These are phyloP conservation scores for Cheilosia vernalis DNA, from an alignment of 2,888 invertebrate genomes.

Conservation along the genomic window DNA sequence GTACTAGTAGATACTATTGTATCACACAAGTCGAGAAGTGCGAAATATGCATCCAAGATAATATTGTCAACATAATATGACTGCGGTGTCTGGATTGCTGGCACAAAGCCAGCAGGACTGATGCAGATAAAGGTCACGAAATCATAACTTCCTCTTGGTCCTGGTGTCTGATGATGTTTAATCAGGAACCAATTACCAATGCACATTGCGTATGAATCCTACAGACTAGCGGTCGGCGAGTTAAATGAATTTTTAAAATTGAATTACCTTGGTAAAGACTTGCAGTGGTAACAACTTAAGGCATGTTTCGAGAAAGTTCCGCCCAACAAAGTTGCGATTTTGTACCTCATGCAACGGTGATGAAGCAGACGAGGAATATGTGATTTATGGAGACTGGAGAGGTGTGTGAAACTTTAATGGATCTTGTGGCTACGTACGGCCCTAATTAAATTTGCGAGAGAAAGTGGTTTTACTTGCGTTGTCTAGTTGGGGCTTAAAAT, in stretches of 20 bases:
- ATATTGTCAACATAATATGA: not conserved
- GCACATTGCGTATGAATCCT: slow-evolving; percentile 8
- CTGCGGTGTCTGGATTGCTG: slow-evolving; percentile 14
- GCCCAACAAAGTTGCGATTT: not conserved
- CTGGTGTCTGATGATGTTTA: slow-evolving; percentile 42
- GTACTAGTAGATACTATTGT: not conserved
- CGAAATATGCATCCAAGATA: slow-evolving; percentile 5
- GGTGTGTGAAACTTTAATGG: slow-evolving; percentile 14
- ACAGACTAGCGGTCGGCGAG: not conserved
- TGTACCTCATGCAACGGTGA: not conserved
- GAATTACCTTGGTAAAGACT: slow-evolving; percentile 9
- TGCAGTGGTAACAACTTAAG: not conserved
- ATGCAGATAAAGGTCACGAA: slow-evolving; percentile 47
- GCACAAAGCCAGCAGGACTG: slow-evolving; percentile 31
- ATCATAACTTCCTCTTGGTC: slow-evolving; percentile 18
- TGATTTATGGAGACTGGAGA: slow-evolving; percentile 17
- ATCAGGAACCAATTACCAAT: slow-evolving; percentile 55
- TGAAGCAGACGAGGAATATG: slow-evolving; percentile 23
- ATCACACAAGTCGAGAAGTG: slow-evolving; percentile 34
- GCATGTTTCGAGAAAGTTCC: slow-evolving; percentile 35
- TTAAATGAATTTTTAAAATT: slow-evolving; percentile 1
- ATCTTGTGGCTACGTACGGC: slow-evolving; percentile 12
- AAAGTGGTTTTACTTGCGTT: slow-evolving; percentile 30
- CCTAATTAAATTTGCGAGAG: slow-evolving; percentile 47
- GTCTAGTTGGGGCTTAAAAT: not conserved